A percentile compares a stretch with the other conserved stretches of the same genome.
These are phyloP conservation scores for Muntiacus muntjak DNA, from an alignment of 2,113 vertebrate genomes.

Conservation along the genomic window DNA sequence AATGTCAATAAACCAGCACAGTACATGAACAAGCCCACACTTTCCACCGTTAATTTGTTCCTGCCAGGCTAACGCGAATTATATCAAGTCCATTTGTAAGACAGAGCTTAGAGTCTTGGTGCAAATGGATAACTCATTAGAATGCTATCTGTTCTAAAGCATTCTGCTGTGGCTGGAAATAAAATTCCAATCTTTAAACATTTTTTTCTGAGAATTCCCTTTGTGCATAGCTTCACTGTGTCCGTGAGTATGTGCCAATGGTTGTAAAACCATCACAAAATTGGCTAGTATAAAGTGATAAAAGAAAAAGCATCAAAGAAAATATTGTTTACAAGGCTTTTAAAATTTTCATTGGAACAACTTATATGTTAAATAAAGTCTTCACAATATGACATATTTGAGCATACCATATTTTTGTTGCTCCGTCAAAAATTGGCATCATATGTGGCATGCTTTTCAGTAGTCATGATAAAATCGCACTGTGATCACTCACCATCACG, in stretches of 20 bases:
- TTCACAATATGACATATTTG: not conserved
- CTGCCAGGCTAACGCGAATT: not conserved
- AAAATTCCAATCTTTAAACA: not conserved
- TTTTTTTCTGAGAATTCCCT: not conserved
- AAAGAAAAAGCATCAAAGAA: not conserved
- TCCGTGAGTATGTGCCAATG: not conserved
- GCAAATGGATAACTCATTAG: not conserved
- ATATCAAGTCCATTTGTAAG: not conserved
- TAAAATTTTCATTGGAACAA: not conserved
- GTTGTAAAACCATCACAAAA: not conserved
- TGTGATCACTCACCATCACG: not conserved
- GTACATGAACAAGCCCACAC: not conserved
- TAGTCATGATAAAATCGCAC: not conserved
- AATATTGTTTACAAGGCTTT: not conserved
- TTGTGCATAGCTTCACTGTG: not conserved
- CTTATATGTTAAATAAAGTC: not conserved
- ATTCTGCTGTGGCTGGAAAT: not conserved
- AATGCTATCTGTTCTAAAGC: not conserved
- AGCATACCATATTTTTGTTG: not conserved
- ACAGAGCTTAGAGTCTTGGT: not conserved
- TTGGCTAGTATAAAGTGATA: not conserved
- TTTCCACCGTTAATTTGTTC: not conserved
- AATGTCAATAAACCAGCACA: not conserved
- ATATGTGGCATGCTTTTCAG: not conserved
- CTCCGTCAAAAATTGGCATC: not conserved